Evolutionary conservation across 2,113 vertebrate genomes (phyloP), one percentile per base, ranked within the genome.

Genomic region (Festucalex cinctus): DNA sequence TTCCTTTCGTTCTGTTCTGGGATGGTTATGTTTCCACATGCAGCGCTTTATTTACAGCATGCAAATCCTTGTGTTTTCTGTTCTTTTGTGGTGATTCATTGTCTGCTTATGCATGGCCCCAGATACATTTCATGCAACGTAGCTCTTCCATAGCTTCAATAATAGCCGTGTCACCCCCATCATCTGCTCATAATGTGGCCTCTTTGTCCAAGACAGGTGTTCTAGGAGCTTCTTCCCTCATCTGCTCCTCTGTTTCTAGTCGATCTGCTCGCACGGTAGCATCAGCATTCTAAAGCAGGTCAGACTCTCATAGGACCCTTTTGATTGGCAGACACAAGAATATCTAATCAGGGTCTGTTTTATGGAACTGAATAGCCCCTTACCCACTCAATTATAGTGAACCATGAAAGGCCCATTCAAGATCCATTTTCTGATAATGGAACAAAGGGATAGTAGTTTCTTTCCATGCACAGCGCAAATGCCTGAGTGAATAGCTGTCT

Each of bases 81-180:
- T 81, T 76, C 66, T 61, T 73, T 60, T 67, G 57, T 69, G 3
- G 76, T 78, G 69, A 73, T 69, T 77, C 89, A 87, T 83, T 81
- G 85, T 89, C 85, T 76, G 88, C 88, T 90, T 90, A 63, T 86
- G 88, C 89, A 88, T 88, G 89, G 82, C 85, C 76, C 77, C 82
- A 77, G 44, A 71, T 53, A 81, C 86, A 90, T 86, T 83, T 84
- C 89, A 89, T 71, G 85, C 78, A 70, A 82, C 72, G 20, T 78
- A 84, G 68, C 68, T 79, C 83, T 85, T 44, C 41, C 83, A 86
- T 66, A 68, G 77, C 75, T 41, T 73, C 61, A 49, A 68, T 43
- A 63, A 76, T 57, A 68, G 72, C 68, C 35, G 43, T 49, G 65
- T 61, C 82, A 67, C 70, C 63, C 46, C 49, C 75, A 62, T 41